Evolutionary conservation across 2,888 invertebrate genomes (phyloP).

Genomic region (Strigamia transsilvanica): DNA sequence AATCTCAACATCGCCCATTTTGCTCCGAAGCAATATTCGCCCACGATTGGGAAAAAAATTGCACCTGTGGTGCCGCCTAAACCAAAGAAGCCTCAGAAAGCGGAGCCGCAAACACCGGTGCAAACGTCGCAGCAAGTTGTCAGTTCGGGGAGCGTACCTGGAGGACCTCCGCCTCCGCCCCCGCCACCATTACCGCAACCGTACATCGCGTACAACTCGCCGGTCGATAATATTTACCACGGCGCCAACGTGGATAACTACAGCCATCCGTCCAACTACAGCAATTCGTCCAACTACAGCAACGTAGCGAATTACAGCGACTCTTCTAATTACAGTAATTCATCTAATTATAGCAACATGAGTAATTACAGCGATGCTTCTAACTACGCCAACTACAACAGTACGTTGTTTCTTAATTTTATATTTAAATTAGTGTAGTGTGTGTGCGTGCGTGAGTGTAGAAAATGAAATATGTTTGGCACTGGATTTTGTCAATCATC

Average conservation of each 20-base stretch:
- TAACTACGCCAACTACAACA: constrained; percentile 56
- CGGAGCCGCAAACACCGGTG: constrained; percentile 36
- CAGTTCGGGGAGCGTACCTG: not conserved
- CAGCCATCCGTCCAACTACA: constrained; percentile 57
- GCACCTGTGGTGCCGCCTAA: constrained; percentile 57
- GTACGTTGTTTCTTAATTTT: constrained; percentile 52
- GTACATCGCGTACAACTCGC: not conserved
- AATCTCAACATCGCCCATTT: constrained; percentile 55
- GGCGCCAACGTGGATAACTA: constrained; percentile 55
- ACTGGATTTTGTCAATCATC: not conserved
- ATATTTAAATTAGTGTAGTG: no score
- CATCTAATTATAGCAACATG: constrained; percentile 56
- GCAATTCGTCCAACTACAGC: constrained; percentile 57
- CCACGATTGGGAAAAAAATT: constrained; percentile 56
- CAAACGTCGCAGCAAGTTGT: not conserved
- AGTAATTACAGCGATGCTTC: constrained; percentile 56
- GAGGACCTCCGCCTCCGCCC: constrained; percentile 13
- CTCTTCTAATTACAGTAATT: constrained; percentile 57
- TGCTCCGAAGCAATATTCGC: constrained; percentile 56
- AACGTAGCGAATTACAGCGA: constrained; percentile 57
- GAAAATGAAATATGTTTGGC: not conserved
- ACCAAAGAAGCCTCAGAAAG: constrained; percentile 55
- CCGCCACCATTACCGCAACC: constrained; percentile 46
- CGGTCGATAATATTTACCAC: not conserved
- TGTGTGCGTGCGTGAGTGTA: no score